Evolutionary conservation across 2,888 invertebrate genomes (phyloP).

Genomic region (Agrilus cyanescens): DNA sequence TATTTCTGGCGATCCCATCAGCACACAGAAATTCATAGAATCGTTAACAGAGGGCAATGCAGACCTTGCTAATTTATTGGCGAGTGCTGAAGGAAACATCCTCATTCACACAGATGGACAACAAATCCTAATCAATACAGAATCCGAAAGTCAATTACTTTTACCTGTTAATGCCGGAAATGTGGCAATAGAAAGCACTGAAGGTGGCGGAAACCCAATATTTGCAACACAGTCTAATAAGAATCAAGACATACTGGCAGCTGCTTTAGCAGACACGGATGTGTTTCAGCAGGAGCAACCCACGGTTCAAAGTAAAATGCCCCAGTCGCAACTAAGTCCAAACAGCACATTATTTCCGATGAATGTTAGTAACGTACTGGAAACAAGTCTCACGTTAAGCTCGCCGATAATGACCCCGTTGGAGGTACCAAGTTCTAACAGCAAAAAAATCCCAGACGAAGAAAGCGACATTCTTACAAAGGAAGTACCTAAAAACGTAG

Average conservation of each 20-base stretch:
- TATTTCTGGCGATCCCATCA: constrained; percentile 34
- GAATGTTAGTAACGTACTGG: constrained; percentile 51
- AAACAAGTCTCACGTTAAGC: constrained; percentile 64
- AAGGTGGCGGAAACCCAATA: constrained; percentile 27
- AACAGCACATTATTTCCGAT: constrained; percentile 48
- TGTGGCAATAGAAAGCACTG: constrained; percentile 19
- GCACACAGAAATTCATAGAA: constrained; percentile 34
- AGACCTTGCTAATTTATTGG: constrained; percentile 32
- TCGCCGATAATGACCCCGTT: constrained; percentile 74
- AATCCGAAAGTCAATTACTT: constrained; percentile 28
- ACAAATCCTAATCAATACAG: constrained; percentile 36
- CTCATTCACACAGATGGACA: constrained; percentile 36
- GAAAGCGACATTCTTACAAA: constrained; percentile 26
- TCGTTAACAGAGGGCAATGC: constrained; percentile 33
- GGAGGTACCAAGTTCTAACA: constrained; percentile 50
- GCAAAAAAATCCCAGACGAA: constrained; percentile 30
- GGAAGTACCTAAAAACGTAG: constrained; percentile 54
- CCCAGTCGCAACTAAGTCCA: constrained; percentile 44
- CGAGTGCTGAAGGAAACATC: constrained; percentile 33
- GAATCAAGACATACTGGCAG: constrained; percentile 62
- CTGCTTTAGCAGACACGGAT: constrained; percentile 63
- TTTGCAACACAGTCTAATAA: constrained; percentile 28
- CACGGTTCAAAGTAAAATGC: constrained; percentile 32
- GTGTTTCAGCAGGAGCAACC: constrained; percentile 48
- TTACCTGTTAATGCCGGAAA: constrained; percentile 23